Evolutionary conservation across 2,888 invertebrate genomes (phyloP), one percentile per base, ranked within the genome.

Genomic region (Cheilosia grossa): DNA sequence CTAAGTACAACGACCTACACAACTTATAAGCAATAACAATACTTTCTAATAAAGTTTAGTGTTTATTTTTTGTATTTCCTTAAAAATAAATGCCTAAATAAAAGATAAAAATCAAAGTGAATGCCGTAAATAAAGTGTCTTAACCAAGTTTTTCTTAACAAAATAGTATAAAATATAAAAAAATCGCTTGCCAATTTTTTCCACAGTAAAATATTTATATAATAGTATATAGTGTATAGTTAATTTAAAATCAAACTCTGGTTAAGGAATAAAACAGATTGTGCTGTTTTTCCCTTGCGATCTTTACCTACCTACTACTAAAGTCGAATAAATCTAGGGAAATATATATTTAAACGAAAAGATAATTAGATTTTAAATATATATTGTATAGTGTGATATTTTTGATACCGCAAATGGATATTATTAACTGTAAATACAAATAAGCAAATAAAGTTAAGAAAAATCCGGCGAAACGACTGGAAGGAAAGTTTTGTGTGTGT

Each of bases 71-170:
- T 27, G 6, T 2, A 30, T 7, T 30, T 30, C 9, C 9, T 13
- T 53, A 33, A 59, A 66, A 17, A 72, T 67, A 73, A 75, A 70
- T 33, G 72, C 72, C 79, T 69, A 40, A 56, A 42, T 13, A 47
- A 73, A 56, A 51, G 47, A 44, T 21, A 44, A n/a, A 77, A 82
- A 51, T 73, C 44, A 69, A 73, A 86, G 86, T 86, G 86, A 86
- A 86, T 77, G 77, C 82, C 73, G 86, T 58, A 82, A 86, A 73
- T 73, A 42, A 86, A 82, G 86, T 86, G 86, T 86, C 86, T 86
- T 86, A 86, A 78, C 30, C 49, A 53, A 75, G 66, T 66, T 70
- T 74, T 56, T 54, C 59, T 21, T 49, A 30, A 37, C 17, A 21
- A 40, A 37, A 56, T 21, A 37, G 7, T 30, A 30, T 30, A 7